Percentiles rank a stretch among this genome's conserved stretches.
These are phyloP conservation scores for Campoplex nolae DNA, from an alignment of 2,888 invertebrate species.

Conservation along the genomic window DNA sequence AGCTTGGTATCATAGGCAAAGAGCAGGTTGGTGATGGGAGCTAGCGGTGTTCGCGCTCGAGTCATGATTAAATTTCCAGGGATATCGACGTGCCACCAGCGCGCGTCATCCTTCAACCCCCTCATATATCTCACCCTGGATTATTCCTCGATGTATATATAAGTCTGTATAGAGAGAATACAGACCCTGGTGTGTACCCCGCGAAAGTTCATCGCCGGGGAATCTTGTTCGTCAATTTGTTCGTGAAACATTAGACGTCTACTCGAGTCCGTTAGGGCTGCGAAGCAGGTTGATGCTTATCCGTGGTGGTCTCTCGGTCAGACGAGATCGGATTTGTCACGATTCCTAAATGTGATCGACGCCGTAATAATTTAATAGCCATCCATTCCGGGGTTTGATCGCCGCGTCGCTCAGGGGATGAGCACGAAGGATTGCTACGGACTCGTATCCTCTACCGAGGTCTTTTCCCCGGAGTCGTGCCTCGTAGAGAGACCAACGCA, in stretches of 20 bases:
- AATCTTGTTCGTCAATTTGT: conserved; percentile 57
- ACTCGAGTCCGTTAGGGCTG: not conserved
- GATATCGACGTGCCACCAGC: conserved; percentile 80
- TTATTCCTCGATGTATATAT: conserved; percentile 19
- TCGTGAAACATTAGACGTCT: conserved; percentile 64
- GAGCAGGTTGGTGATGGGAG: conserved; percentile 45
- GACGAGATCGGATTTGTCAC: conserved; percentile 83
- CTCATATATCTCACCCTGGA: conserved; percentile 7
- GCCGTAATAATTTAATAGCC: conserved; percentile 84
- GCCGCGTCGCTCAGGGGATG: conserved; percentile 54
- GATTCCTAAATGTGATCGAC: conserved; percentile 83
- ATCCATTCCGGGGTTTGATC: conserved; percentile 79
- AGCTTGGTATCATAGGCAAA: conserved; percentile 37
- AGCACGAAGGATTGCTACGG: conserved; percentile 72
- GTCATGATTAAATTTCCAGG: conserved; percentile 80
- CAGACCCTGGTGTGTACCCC: conserved; percentile 3
- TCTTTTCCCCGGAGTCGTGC: conserved; percentile 61
- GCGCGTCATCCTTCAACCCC: conserved; percentile 72
- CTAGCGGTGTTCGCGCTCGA: conserved; percentile 72
- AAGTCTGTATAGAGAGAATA: not conserved
- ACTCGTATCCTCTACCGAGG: conserved; percentile 6
- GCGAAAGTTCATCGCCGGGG: conserved; percentile 19
- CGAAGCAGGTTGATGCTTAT: conserved; percentile 23
- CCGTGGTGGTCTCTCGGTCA: conserved; percentile 53
- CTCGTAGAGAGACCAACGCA: conserved; percentile 73